Percentiles rank a stretch among this genome's conserved stretches.
Evolutionary conservation across 2,113 vertebrate genomes (phyloP).

Genomic region (Oncorhynchus kisutch): DNA sequence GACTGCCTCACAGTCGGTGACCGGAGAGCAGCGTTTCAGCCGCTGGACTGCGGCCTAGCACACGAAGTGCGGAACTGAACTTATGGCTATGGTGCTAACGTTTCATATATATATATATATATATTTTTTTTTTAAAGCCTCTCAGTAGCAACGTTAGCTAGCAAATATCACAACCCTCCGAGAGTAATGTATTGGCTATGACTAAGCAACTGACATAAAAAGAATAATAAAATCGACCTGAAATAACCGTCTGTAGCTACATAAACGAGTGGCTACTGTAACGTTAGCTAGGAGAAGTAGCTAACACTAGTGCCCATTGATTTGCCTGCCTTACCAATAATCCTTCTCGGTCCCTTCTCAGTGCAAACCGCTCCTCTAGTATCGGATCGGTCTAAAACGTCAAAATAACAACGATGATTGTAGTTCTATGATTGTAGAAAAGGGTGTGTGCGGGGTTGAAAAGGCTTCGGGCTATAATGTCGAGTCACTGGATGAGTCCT

Average conservation of each 20-base stretch:
- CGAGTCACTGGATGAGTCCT: constrained; percentile 74
- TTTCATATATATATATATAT: no score
- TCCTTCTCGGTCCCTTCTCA: constrained; percentile 78
- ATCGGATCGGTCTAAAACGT: constrained; percentile 46
- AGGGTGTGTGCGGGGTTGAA: constrained; percentile 20
- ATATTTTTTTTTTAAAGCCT: no score
- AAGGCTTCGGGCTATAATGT: constrained; percentile 65
- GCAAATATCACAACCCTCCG: neutral
- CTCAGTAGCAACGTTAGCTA: constrained; percentile 37
- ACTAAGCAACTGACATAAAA: neutral
- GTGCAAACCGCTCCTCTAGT: constrained; percentile 76
- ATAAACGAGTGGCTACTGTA: constrained; percentile 28
- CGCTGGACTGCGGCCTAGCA: constrained; percentile 30
- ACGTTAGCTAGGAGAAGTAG: constrained; percentile 1
- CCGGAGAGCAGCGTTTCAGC: neutral
- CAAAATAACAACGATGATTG: constrained; percentile 30
- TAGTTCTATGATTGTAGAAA: constrained; percentile 38
- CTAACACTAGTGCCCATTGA: constrained; percentile 62
- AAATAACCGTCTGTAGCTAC: neutral
- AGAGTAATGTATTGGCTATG: neutral
- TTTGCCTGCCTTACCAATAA: constrained; percentile 78
- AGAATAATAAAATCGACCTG: neutral
- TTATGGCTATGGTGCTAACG: constrained; percentile 33
- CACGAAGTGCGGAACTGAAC: constrained; percentile 58
- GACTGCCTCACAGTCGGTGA: constrained; percentile 7